Conservation (phyloP, 2,888 invertebrate species). For the Phalangium opilio region DNA sequence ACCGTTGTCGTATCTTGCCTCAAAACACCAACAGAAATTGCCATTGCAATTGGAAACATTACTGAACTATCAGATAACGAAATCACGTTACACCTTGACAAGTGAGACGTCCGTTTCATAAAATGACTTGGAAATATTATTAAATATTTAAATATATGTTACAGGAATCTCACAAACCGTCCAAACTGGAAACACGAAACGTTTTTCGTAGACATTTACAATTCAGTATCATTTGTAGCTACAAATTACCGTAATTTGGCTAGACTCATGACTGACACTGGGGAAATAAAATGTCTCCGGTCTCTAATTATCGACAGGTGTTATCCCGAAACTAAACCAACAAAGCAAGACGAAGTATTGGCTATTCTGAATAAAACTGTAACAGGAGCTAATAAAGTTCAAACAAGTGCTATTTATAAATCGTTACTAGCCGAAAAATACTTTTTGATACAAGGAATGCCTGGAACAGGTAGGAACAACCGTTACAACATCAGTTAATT, state of each 20-base stretch:
- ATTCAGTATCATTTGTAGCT: conserved; percentile 30
- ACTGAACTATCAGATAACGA: conserved; percentile 4
- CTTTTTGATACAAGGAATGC: conserved; percentile 75
- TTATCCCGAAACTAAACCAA: too few species aligned
- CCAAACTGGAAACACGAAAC: conserved; percentile 1
- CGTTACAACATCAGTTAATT: too few species aligned
- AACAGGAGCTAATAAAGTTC: conserved; percentile 50
- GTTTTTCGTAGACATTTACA: conserved; percentile 16
- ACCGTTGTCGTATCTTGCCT: too few species aligned
- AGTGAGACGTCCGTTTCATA: too few species aligned
- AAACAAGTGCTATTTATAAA: conserved; percentile 62
- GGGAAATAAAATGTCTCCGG: conserved; percentile 8
- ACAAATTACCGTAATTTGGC: conserved; percentile 59
- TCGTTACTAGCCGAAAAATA: conserved; percentile 60
- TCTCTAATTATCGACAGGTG: conserved; percentile 21
- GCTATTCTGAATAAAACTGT: conserved; percentile 15
- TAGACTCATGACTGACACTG: conserved; percentile 43
- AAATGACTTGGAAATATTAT: too few species aligned
- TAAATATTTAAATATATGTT: too few species aligned
- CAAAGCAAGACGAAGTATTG: conserved; percentile 14
- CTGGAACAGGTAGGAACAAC: conserved; percentile 73
- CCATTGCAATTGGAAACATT: conserved; percentile 14
- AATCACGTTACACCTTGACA: conserved; percentile 10
- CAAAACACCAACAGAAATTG: conserved; percentile 6
- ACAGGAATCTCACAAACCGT: conserved; percentile 7